These are phyloP conservation scores for Desmophyllum pertusum DNA, from an alignment of 92 coral and sea anemone genomes.

Conservation along the genomic window DNA sequence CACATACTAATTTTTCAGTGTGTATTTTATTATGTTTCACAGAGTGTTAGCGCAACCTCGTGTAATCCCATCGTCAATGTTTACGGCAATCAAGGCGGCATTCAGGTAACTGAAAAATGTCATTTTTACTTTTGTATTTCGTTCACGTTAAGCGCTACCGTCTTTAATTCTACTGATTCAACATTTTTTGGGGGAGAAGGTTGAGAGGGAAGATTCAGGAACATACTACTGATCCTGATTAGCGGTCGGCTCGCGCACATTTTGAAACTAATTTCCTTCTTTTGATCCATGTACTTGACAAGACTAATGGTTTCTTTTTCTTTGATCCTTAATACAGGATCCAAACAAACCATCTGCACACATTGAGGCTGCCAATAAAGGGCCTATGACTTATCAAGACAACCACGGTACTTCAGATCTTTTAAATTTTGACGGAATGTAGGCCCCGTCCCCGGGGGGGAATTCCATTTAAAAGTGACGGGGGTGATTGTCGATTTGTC, in stretches of 20 bases:
- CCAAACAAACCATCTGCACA: constrained; percentile 10
- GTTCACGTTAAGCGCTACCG: too few relatives aligned
- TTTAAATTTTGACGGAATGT: too few relatives aligned
- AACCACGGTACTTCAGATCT: constrained; percentile 26
- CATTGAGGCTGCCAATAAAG: neutral
- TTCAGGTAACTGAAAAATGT: neutral
- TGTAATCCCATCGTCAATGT: neutral
- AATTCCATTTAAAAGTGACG: neutral
- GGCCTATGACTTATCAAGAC: neutral
- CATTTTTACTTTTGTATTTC: neutral
- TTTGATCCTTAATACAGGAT: neutral
- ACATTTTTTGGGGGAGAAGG: neutral
- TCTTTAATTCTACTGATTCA: too few relatives aligned
- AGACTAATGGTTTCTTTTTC: neutral
- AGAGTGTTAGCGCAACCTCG: neutral
- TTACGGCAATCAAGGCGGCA: neutral
- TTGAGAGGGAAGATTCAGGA: constrained; percentile 1
- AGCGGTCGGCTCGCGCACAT: too few relatives aligned
- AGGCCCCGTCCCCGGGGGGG: neutral
- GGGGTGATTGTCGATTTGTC: too few relatives aligned
- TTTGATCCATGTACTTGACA: neutral
- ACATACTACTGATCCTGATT: too few relatives aligned
- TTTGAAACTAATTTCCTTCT: too few relatives aligned
- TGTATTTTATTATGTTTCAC: neutral
- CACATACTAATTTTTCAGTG: too few relatives aligned